A percentile compares a stretch with the other conserved stretches of the same genome.
Conservation (phyloP, 2,888 invertebrate genomes). For the Arctia plantaginis region DNA sequence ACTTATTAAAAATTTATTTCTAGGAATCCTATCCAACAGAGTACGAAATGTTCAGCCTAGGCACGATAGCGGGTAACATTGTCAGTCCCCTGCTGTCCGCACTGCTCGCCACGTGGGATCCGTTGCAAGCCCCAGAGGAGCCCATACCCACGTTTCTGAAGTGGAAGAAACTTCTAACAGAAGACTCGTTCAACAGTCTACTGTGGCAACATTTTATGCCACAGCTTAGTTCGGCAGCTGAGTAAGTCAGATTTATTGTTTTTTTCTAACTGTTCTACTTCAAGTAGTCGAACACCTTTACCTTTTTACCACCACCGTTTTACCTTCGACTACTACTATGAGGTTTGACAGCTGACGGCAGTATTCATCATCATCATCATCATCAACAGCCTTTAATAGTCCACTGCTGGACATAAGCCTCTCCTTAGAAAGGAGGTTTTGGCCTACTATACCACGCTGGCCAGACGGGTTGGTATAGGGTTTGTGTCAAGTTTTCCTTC, state of each 20-base stretch:
- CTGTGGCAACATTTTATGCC: conserved; percentile 97
- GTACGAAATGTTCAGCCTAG: conserved; percentile 94
- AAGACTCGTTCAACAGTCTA: conserved; percentile 92
- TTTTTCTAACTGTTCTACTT: not conserved
- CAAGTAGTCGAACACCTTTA: too few species aligned
- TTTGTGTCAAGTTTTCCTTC: too few species aligned
- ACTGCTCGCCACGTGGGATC: conserved; percentile 92
- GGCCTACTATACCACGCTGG: too few species aligned
- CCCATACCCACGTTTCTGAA: conserved; percentile 89
- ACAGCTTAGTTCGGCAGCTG: conserved; percentile 90
- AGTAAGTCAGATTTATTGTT: conserved; percentile 83
- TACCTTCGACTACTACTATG: too few species aligned
- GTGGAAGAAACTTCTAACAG: conserved; percentile 90
- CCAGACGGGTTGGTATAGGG: too few species aligned
- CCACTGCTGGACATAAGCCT: too few species aligned
- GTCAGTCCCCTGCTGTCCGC: conserved; percentile 94
- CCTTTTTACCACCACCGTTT: too few species aligned
- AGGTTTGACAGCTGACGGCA: too few species aligned
- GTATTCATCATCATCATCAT: too few species aligned
- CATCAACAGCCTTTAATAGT: too few species aligned
- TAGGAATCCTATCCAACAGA: conserved; percentile 83
- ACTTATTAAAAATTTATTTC: not conserved
- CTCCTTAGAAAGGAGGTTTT: too few species aligned
- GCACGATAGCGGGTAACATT: conserved; percentile 93
- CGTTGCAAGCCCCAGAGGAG: conserved; percentile 89